These are phyloP conservation scores for Anguilla obscura DNA, from an alignment of 2,797 vertebrate genomes.

Conservation along the genomic window DNA sequence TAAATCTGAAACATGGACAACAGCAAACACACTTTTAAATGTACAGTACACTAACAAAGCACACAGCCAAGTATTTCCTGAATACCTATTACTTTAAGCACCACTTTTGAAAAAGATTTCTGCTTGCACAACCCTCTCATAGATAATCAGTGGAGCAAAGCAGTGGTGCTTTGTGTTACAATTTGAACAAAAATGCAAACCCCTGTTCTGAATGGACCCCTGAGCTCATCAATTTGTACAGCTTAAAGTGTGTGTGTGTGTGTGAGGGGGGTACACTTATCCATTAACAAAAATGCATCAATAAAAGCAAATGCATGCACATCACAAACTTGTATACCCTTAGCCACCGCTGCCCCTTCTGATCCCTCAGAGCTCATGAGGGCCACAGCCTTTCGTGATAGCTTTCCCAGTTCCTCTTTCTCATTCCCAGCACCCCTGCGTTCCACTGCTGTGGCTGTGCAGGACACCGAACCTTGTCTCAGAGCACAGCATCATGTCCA, in stretches of 20 bases:
- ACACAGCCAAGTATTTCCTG: background rate
- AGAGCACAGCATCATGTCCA: background rate
- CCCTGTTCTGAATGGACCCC: background rate
- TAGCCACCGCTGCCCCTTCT: background rate
- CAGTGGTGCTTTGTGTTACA: background rate
- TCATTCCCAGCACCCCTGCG: background rate
- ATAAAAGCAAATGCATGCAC: background rate
- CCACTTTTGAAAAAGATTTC: background rate
- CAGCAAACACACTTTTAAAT: conserved; percentile 29
- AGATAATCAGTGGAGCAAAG: background rate
- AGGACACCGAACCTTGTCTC: background rate
- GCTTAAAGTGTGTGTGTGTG: too few relatives aligned
- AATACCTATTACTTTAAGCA: background rate
- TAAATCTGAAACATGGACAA: conserved; percentile 79
- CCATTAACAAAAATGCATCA: background rate
- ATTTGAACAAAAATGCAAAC: background rate
- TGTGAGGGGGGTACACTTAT: background rate
- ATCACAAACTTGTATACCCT: background rate
- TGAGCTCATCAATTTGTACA: background rate
- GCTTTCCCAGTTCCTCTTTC: background rate
- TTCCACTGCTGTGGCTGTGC: background rate
- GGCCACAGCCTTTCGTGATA: background rate
- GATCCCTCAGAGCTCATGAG: background rate
- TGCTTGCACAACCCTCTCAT: background rate
- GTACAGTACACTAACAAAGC: background rate